Conservation (phyloP, 2,113 vertebrate species). For the Paedocypris sp. region DNA sequence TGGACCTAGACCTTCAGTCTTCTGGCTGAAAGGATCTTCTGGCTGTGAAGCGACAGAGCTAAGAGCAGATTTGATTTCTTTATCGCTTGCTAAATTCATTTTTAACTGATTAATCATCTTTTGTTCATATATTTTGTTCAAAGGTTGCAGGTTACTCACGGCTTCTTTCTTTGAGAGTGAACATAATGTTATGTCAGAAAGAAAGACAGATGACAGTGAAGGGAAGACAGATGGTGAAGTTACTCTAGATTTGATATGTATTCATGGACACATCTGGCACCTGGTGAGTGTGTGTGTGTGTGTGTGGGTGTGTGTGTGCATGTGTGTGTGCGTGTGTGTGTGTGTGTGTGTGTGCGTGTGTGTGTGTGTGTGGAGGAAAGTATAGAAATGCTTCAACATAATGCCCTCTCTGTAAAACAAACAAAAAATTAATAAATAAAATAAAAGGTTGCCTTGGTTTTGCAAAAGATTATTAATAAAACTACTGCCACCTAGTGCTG, state of each 20-base stretch:
- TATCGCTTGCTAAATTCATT: too few relatives aligned
- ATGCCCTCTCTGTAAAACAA: too few relatives aligned
- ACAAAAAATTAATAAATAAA: too few relatives aligned
- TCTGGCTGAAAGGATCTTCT: too few relatives aligned
- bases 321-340: background rate
- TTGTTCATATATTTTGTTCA: too few relatives aligned
- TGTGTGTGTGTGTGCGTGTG: background rate
- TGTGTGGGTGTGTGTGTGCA: conserved; percentile 2
- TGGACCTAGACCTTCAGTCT: too few relatives aligned
- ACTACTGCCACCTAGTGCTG: conserved; percentile 50
- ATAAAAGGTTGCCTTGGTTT: background rate
- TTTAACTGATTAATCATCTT: too few relatives aligned
- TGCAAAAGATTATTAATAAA: background rate
- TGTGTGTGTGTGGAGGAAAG: background rate
- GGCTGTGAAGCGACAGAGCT: too few relatives aligned
- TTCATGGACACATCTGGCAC: conserved; percentile 61
- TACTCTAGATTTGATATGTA: conserved; percentile 46
- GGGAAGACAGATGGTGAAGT: conserved; percentile 53
- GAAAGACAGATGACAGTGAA: conserved; percentile 6
- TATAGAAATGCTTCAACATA: too few relatives aligned
- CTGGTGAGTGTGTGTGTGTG: conserved; percentile 38
- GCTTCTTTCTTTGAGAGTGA: too few relatives aligned
- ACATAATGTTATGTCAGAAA: background rate
- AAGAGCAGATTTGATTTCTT: too few relatives aligned
- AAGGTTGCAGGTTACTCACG: too few relatives aligned